Base-by-base conservation (phyloP, 2,797 vertebrate species). In the Anguilla marmorata region DNA sequence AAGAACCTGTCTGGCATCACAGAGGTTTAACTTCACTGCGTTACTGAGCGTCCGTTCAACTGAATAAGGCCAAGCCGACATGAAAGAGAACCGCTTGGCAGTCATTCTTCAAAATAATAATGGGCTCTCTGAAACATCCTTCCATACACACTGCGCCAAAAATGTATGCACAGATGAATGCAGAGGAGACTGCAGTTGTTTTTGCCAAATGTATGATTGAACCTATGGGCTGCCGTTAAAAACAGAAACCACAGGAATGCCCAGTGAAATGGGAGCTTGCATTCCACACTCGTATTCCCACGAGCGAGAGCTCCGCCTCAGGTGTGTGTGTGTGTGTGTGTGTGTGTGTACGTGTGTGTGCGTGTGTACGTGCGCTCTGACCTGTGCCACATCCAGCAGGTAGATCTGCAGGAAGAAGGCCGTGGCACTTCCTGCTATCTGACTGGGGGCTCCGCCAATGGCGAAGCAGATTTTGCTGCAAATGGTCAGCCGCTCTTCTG, bases 401-500 rank as follows among this genome's bases (percentile, higher is more conserved):
- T 98, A 99, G 92, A 99, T 98, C 90, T 99, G 98, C 86, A 99
- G 95, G 94, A 98, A 99, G 93, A 99, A 99, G 50, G 97, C 96
- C 0, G 96, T 96, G 82, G 98, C 98, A 0, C 98, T 99, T 88
- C 96, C 96, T 0, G 98, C 97, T 90, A 98, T 96, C 90, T 99
- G 97, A 91, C 98, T 98, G 69, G 99, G 98, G 0, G 96, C 96
- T 0, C 98, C 99, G 14, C 98, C 99, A 19, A 99, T 97, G 79
- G 98, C 98, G 3, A 99, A 99, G 92, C 98, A 99, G 52, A 99
- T 11, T 88, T 99, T 99, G 56, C 94, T 95, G 86, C 96, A 96
- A 84, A 97, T 86, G 0, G 98, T 96, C 88, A 99, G 94, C 89
- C 91, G 94, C 66, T 93, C 86, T 91, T 94, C 95, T 21, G 90